Percentiles rank a stretch among this genome's conserved stretches.
These are phyloP conservation scores for Brachypalpus laphriformis DNA, from an alignment of 2,888 invertebrate species.

Conservation along the genomic window DNA sequence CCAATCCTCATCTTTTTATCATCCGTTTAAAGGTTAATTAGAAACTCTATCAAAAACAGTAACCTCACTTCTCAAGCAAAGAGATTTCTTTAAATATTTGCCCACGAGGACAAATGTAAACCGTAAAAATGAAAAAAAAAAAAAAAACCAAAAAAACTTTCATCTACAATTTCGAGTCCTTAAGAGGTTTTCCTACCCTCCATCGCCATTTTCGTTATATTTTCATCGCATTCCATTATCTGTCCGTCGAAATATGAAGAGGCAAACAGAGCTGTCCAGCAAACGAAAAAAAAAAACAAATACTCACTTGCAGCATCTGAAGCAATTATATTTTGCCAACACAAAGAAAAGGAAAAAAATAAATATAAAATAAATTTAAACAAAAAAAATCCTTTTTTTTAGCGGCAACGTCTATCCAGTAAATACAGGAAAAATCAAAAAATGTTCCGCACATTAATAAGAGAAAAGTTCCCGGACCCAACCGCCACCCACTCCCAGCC, in stretches of 20 bases:
- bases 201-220: not conserved
- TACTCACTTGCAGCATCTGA: constrained; percentile 28
- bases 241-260: not conserved
- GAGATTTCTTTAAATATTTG: constrained; percentile 8
- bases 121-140: not conserved
- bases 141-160: too few relatives aligned
- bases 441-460: constrained; percentile 6
- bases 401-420: not conserved
- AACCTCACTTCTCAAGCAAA: not conserved
- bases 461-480: constrained; percentile 4
- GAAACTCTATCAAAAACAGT: not conserved
- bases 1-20: not conserved
- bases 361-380: constrained; percentile 8
- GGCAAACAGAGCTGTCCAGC: constrained; percentile 17
- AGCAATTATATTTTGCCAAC: constrained; percentile 23
- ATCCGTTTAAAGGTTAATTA: not conserved
- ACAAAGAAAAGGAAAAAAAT: not conserved
- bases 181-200: constrained; percentile 3
- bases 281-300: not conserved
- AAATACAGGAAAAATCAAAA: constrained; percentile 11
- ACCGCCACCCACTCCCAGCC: not conserved
- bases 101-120: not conserved
- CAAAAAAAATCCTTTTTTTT: constrained; percentile 12
- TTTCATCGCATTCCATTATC: constrained; percentile 9
- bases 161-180: not conserved